Conservation (phyloP, 2,113 vertebrate species). For the Urocynchramus pylzowi region DNA sequence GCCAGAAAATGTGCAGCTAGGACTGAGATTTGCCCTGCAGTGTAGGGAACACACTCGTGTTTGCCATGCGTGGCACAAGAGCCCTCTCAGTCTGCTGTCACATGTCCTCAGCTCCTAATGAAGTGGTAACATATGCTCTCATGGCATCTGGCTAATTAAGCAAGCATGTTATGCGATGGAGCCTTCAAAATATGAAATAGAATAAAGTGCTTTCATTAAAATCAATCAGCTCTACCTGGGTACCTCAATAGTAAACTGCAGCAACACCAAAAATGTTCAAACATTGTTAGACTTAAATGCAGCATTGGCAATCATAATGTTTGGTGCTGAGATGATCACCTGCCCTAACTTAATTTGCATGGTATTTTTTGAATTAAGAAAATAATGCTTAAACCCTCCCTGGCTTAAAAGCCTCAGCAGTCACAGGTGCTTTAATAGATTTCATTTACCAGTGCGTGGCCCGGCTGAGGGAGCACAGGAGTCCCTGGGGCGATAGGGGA, state of each 20-base stretch:
- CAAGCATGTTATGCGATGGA: neutral
- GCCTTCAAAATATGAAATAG: neutral
- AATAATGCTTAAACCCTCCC: neutral
- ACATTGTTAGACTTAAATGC: neutral
- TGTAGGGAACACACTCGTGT: neutral
- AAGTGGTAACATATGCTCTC: neutral
- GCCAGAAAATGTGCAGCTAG: constrained; percentile 1
- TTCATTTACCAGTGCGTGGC: neutral
- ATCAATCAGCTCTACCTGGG: neutral
- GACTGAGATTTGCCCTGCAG: neutral
- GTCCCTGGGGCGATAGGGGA: accelerated
- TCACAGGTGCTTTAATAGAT: neutral
- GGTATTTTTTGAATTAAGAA: neutral
- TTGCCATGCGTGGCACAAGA: neutral
- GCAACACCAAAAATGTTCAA: neutral
- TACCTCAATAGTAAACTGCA: neutral
- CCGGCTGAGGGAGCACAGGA: neutral
- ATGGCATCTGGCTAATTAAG: neutral
- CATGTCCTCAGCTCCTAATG: neutral
- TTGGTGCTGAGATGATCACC: neutral
- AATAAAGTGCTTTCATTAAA: neutral
- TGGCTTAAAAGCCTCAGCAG: neutral
- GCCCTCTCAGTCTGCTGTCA: neutral
- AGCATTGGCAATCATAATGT: neutral
- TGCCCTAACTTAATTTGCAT: neutral